A percentile compares a stretch with the other conserved stretches of the same genome.
phyloP scores from a whole-genome alignment of 2,113 vertebrate genomes.

The Henicopernis longicauda region DNA sequence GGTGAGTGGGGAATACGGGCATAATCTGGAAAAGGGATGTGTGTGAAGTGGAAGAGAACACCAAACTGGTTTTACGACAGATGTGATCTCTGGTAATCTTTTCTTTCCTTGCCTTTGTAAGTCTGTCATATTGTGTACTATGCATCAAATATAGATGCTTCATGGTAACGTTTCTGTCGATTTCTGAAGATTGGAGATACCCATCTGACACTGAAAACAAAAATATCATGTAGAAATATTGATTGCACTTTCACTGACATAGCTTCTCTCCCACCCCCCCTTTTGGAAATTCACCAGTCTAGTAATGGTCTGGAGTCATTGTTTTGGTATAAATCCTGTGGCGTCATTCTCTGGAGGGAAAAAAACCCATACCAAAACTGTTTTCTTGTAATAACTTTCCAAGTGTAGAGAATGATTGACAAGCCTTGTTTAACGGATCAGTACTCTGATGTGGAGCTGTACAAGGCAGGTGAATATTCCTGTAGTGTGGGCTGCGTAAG shows the following conservation, averaged over 20 bases:
- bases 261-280: fast-evolving
- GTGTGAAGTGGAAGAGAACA: background rate
- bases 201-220: background rate
- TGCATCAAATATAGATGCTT: background rate
- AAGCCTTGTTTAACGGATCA: background rate
- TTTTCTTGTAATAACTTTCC: background rate
- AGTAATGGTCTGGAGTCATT: background rate
- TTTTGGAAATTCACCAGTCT: background rate
- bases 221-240: background rate
- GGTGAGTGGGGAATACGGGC: background rate
- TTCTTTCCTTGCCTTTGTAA: background rate
- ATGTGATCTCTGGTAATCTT: background rate
- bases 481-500: background rate
- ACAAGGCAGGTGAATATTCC: background rate
- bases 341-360: background rate
- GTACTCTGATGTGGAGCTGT: background rate
- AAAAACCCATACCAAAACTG: background rate
- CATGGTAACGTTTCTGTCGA: background rate
- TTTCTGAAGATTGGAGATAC: background rate
- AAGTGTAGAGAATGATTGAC: background rate
- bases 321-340: background rate
- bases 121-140: background rate
- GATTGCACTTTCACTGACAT: background rate
- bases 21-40: background rate
- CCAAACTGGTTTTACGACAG: background rate